A percentile compares a stretch with the other conserved stretches of the same genome.
These are phyloP conservation scores for Cotesia vestalis DNA, from an alignment of 1,140 invertebrate species.

Conservation along the genomic window DNA sequence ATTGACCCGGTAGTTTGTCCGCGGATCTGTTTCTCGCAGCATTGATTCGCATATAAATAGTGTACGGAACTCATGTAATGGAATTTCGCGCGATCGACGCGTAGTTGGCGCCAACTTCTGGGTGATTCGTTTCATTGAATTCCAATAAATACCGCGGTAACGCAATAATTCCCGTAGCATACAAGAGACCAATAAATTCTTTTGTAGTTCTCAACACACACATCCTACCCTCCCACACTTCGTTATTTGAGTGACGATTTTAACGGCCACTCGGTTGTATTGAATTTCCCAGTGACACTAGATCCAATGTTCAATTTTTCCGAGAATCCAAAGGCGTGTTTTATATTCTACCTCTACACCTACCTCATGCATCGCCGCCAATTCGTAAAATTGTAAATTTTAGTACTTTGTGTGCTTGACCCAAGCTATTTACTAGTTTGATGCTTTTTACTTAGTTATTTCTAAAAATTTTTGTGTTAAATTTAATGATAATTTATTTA, in stretches of 20 bases:
- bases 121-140: constrained; percentile 43
- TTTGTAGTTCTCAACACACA: constrained; percentile 38
- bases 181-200: constrained; percentile 40
- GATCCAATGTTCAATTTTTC: too few species aligned
- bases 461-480: too few species aligned
- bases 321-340: too few species aligned
- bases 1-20: background rate
- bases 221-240: background rate
- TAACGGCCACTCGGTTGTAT: constrained; percentile 19
- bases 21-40: background rate
- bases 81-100: constrained; percentile 27
- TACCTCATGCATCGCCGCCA: too few species aligned
- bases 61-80: constrained; percentile 28
- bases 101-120: background rate
- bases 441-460: too few species aligned
- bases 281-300: background rate
- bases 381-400: too few species aligned
- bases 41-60: constrained; percentile 38
- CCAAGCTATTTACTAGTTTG: too few species aligned
- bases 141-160: constrained; percentile 42
- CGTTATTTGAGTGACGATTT: constrained; percentile 2
- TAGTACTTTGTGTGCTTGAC: too few species aligned
- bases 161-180: constrained; percentile 37
- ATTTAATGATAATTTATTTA: too few species aligned
- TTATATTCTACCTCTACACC: too few species aligned